Conservation (phyloP, 2,113 vertebrate genomes). For the Campylomormyrus numenius region DNA sequence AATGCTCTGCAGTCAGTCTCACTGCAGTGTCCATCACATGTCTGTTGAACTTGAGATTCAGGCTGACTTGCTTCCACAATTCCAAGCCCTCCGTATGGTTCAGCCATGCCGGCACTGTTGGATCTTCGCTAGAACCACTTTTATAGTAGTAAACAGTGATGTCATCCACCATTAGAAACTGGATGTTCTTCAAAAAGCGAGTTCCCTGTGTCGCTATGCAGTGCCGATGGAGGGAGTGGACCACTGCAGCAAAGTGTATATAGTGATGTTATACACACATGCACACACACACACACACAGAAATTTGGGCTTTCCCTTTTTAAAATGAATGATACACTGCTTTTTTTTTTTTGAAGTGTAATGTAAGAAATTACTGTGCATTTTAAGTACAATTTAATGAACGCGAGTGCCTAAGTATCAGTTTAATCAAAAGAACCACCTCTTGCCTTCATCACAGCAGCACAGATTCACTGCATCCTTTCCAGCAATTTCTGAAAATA, state of each 20-base stretch:
- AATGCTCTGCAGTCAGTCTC: conserved; percentile 13
- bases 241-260: neutral
- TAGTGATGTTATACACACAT: too few relatives aligned
- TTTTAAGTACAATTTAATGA: too few relatives aligned
- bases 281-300: too few relatives aligned
- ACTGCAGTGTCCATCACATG: conserved; percentile 17
- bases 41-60: conserved; percentile 16
- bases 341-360: too few relatives aligned
- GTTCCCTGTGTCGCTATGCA: conserved; percentile 6
- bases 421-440: too few relatives aligned
- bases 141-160: conserved; percentile 17
- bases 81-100: conserved; percentile 13
- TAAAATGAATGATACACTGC: too few relatives aligned
- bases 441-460: too few relatives aligned
- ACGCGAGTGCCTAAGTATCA: too few relatives aligned
- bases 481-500: too few relatives aligned
- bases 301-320: too few relatives aligned
- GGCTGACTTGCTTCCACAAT: conserved; percentile 14
- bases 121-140: neutral
- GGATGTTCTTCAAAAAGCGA: conserved; percentile 10
- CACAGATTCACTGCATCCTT: too few relatives aligned
- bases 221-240: conserved; percentile 12
- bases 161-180: conserved; percentile 20
- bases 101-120: conserved; percentile 14
- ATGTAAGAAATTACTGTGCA: too few relatives aligned